Evolutionary conservation across 2,888 invertebrate genomes (phyloP).

Genomic region (Aleiodes alternator): DNA sequence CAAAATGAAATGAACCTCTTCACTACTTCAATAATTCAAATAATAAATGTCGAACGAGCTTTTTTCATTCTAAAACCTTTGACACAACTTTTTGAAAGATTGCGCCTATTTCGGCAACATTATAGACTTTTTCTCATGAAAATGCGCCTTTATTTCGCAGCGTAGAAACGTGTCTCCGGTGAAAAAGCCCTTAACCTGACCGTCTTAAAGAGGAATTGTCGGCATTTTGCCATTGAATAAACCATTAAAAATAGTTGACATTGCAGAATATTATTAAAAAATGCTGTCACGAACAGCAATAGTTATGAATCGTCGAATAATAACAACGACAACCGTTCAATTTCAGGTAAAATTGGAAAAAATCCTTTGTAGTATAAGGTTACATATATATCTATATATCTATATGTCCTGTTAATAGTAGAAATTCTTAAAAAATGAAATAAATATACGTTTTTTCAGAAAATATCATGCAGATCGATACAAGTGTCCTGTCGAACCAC

Average conservation of each 20-base stretch:
- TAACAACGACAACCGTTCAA: conserved; percentile 55
- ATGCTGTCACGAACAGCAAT: conserved; percentile 63
- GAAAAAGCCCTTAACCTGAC: conserved; percentile 18
- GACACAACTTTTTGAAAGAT: too few species aligned
- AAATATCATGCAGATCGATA: conserved; percentile 50
- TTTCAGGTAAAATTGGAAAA: conserved; percentile 57
- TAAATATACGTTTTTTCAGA: conserved; percentile 13
- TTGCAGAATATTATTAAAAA: conserved; percentile 7
- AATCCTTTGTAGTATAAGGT: conserved; percentile 35
- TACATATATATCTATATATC: conserved; percentile 37
- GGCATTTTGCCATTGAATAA: background rate
- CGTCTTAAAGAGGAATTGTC: background rate
- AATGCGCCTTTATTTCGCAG: background rate
- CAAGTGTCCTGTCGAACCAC: conserved; percentile 49
- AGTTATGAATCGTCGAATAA: conserved; percentile 50
- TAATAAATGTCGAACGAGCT: too few species aligned
- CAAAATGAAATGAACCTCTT: too few species aligned
- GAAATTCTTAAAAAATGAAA: too few species aligned
- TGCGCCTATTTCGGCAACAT: background rate
- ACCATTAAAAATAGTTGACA: conserved; percentile 5
- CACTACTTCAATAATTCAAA: too few species aligned
- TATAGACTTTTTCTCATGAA: background rate
- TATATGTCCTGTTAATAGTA: background rate
- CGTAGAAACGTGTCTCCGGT: background rate
- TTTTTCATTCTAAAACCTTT: too few species aligned